phyloP scores from a whole-genome alignment of 2,888 invertebrate species.

The Sussaba pulchella region DNA sequence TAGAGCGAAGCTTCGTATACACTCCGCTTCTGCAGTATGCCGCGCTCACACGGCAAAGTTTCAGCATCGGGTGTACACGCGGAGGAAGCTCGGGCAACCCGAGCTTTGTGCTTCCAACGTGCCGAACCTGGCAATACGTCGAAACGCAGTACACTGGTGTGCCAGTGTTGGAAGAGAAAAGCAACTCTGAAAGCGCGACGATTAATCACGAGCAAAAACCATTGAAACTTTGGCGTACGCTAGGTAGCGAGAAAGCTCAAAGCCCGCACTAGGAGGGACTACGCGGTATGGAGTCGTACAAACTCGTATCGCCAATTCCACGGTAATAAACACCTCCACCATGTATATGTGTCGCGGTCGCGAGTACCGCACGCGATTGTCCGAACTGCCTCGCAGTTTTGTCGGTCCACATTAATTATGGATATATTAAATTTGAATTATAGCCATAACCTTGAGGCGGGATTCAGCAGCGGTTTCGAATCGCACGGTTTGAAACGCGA shows the following conservation, averaged over 20 bases:
- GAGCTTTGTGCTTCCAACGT: slow-evolving; percentile 29
- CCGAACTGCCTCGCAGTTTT: slow-evolving; percentile 33
- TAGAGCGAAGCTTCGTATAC: not conserved
- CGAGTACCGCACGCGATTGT: slow-evolving; percentile 25
- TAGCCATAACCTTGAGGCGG: not conserved
- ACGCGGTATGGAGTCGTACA: slow-evolving; percentile 53
- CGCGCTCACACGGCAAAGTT: slow-evolving; percentile 30
- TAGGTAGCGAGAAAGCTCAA: slow-evolving; percentile 22
- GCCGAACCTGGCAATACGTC: slow-evolving; percentile 46
- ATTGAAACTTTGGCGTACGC: slow-evolving; percentile 64
- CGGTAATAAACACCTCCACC: slow-evolving; percentile 60
- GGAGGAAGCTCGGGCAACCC: not conserved
- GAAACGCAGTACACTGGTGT: slow-evolving; percentile 38
- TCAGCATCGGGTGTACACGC: slow-evolving; percentile 1
- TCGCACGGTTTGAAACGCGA: no score
- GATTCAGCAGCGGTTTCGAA: not conserved
- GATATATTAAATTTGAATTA: slow-evolving; percentile 13
- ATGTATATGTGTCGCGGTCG: slow-evolving; percentile 9
- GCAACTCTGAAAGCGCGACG: slow-evolving; percentile 64
- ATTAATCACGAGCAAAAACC: slow-evolving; percentile 65
- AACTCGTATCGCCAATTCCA: slow-evolving; percentile 64
- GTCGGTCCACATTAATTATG: slow-evolving; percentile 19
- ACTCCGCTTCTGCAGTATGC: not conserved
- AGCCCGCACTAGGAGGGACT: not conserved
- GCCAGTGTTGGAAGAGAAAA: slow-evolving; percentile 9